A percentile compares a stretch with the other conserved stretches of the same genome.
Evolutionary conservation across 2,797 vertebrate species (phyloP).

Genomic region (Pygocentrus nattereri): DNA sequence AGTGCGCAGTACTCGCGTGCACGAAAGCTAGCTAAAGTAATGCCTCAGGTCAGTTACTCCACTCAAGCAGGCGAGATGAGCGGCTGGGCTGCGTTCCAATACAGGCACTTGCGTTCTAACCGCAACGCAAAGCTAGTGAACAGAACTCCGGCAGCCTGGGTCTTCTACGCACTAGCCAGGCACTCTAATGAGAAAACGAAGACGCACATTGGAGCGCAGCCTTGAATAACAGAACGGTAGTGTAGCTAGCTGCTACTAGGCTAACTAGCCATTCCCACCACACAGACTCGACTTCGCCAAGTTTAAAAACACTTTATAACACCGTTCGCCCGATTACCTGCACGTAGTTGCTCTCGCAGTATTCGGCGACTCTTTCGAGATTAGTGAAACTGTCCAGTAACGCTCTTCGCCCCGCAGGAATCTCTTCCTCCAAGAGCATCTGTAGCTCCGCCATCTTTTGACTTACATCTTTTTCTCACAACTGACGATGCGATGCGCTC

Average conservation of each 20-base stretch:
- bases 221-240: neutral
- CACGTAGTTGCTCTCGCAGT: slow-evolving; percentile 95
- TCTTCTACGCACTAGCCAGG: neutral
- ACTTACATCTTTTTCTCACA: slow-evolving; percentile 77
- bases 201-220: neutral
- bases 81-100: neutral
- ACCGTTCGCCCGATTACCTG: slow-evolving; percentile 79
- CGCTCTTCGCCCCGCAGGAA: slow-evolving; percentile 90
- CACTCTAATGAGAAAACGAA: neutral
- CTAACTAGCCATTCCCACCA: slow-evolving; percentile 24
- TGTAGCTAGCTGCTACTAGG: slow-evolving; percentile 32
- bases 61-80: neutral
- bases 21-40: neutral
- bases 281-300: slow-evolving; percentile 3
- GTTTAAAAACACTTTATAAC: neutral
- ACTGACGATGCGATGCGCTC: slow-evolving; percentile 4
- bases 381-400: slow-evolving; percentile 91
- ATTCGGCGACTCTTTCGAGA: slow-evolving; percentile 91
- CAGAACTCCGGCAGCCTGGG: neutral
- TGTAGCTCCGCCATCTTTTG: slow-evolving; percentile 95
- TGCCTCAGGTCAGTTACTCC: slow-evolving; percentile 1
- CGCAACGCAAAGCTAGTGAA: neutral
- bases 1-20: too few species aligned
- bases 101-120: neutral
- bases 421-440: slow-evolving; percentile 95